Evolutionary conservation across 2,888 invertebrate genomes (phyloP).

Genomic region (Agelastica alni): DNA sequence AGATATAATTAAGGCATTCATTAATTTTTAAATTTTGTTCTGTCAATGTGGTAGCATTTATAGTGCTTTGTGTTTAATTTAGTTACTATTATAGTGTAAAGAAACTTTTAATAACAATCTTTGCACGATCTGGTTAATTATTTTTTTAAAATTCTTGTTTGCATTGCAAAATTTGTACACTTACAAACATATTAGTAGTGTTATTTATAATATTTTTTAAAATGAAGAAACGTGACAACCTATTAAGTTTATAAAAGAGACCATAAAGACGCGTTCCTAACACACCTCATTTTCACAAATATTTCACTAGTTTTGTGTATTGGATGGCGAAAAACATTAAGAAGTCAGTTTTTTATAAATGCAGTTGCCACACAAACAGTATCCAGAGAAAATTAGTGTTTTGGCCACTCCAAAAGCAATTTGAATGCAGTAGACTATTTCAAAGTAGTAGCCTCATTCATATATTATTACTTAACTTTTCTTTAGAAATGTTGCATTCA

Average conservation of each 20-base stretch:
- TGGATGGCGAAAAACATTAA: constrained; percentile 30
- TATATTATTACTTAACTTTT: constrained; percentile 7
- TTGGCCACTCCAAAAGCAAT: constrained; percentile 26
- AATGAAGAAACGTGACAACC: constrained; percentile 31
- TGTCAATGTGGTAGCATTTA: constrained; percentile 1
- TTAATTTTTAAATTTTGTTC: constrained; percentile 4
- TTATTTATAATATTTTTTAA: constrained; percentile 2
- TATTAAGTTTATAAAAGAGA: constrained; percentile 21
- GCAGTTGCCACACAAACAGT: constrained; percentile 6
- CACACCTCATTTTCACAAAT: constrained; percentile 31
- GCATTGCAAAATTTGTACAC: neutral
- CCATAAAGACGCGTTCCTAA: constrained; percentile 34
- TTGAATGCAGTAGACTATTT: constrained; percentile 30
- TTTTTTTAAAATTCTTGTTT: constrained; percentile 5
- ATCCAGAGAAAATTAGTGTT: constrained; percentile 24
- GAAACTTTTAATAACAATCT: neutral
- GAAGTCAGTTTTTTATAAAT: constrained; percentile 1
- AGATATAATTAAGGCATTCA: constrained; percentile 1
- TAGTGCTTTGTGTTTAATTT: constrained; percentile 8
- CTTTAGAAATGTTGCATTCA: constrained; percentile 25
- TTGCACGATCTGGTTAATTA: constrained; percentile 7
- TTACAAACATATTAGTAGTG: constrained; percentile 5
- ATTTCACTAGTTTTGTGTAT: constrained; percentile 26
- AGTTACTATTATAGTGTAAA: constrained; percentile 8
- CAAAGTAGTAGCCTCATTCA: constrained; percentile 10